Conservation (phyloP, 2,888 invertebrate species). For the Oeneis ivallda region DNA sequence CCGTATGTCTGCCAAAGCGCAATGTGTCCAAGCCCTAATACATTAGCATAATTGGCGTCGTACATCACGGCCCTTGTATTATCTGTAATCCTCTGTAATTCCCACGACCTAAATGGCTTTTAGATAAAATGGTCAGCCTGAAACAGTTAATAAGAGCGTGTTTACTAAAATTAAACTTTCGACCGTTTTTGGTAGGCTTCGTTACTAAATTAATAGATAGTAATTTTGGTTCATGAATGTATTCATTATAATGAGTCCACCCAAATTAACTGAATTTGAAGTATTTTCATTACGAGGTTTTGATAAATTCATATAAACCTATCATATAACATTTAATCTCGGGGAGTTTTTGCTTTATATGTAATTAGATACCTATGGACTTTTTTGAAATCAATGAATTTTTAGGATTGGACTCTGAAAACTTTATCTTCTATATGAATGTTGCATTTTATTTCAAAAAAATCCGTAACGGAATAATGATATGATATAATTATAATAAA, state of each 20-base stretch:
- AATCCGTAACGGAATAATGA: too few species aligned
- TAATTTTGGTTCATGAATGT: background rate
- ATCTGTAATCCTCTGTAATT: slow-evolving; percentile 38
- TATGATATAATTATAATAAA: too few species aligned
- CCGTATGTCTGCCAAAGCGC: background rate
- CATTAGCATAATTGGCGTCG: slow-evolving; percentile 33
- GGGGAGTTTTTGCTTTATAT: background rate
- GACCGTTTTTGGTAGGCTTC: background rate
- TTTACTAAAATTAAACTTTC: slow-evolving; percentile 7
- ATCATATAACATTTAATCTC: background rate
- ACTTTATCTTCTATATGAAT: background rate
- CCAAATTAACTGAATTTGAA: background rate
- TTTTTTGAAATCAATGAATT: background rate
- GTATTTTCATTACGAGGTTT: background rate
- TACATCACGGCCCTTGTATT: slow-evolving; percentile 32
- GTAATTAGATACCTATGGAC: background rate
- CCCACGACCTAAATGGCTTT: slow-evolving; percentile 37
- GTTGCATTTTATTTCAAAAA: too few species aligned
- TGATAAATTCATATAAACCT: background rate
- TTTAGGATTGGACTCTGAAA: too few species aligned
- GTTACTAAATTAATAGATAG: background rate
- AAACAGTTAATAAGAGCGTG: slow-evolving; percentile 17
- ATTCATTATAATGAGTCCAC: background rate
- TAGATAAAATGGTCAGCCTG: slow-evolving; percentile 34
- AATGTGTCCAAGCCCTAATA: background rate